A percentile compares a stretch with the other conserved stretches of the same genome.
phyloP scores from a whole-genome alignment of 2,797 vertebrate species.

The Paramormyrops hopkinsi region DNA sequence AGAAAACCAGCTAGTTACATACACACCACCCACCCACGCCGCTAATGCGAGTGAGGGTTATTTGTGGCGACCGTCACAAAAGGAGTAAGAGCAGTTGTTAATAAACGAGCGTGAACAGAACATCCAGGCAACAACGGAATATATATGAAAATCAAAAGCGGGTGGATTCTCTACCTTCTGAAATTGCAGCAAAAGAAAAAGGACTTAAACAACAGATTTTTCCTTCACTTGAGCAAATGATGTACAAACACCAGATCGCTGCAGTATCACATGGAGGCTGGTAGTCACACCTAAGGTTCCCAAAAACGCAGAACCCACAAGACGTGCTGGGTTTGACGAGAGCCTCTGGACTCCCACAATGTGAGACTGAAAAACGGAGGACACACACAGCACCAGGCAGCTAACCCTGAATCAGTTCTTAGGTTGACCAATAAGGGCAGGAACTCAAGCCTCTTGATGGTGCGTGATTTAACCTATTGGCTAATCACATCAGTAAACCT shows the following conservation, averaged over 20 bases:
- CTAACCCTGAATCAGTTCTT: not conserved
- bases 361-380: not conserved
- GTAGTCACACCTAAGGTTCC: not conserved
- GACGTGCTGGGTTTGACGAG: not conserved
- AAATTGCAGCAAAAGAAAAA: not conserved
- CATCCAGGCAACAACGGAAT: not conserved
- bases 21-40: not conserved
- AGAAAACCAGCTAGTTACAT: not conserved
- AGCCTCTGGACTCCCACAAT: not conserved
- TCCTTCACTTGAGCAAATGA: not conserved
- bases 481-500: not conserved
- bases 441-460: not conserved
- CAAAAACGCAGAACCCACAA: not conserved
- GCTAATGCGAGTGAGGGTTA: not conserved
- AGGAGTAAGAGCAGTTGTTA: not conserved
- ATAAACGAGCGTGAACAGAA: not conserved
- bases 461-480: not conserved
- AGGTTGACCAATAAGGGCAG: not conserved
- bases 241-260: not conserved
- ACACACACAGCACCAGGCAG: not conserved
- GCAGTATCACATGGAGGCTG: not conserved
- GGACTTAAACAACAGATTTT: not conserved
- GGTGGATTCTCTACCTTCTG: not conserved
- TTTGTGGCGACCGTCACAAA: not conserved
- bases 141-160: not conserved